These are phyloP conservation scores for Eledona agricola DNA, from an alignment of 2,888 invertebrate species.

Conservation along the genomic window DNA sequence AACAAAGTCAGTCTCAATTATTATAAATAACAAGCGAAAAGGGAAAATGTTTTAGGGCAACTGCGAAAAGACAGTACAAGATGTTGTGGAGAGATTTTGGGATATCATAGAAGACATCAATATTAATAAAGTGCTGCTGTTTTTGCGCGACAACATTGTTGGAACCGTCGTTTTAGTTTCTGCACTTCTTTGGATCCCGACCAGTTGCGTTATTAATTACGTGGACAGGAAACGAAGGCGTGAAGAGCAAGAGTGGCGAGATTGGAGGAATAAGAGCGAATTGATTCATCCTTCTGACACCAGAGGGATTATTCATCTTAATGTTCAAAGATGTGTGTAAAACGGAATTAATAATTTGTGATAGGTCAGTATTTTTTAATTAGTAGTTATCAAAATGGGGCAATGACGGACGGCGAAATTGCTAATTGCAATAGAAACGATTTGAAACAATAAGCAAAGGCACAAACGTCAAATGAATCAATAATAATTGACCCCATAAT, in stretches of 20 bases:
- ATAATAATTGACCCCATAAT: too few relatives aligned
- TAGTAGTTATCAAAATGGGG: too few relatives aligned
- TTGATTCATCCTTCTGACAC: slow-evolving; percentile 79
- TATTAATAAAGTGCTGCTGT: slow-evolving; percentile 89
- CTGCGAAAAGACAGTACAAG: slow-evolving; percentile 94
- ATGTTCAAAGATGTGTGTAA: slow-evolving; percentile 62
- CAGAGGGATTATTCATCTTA: slow-evolving; percentile 73
- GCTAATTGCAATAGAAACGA: too few relatives aligned
- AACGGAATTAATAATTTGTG: too few relatives aligned
- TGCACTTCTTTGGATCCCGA: slow-evolving; percentile 94
- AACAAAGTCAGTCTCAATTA: slow-evolving; percentile 74
- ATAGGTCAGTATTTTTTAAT: too few relatives aligned
- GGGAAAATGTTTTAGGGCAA: slow-evolving; percentile 72
- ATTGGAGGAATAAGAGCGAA: slow-evolving; percentile 76
- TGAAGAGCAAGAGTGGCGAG: slow-evolving; percentile 74
- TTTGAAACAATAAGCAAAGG: too few relatives aligned
- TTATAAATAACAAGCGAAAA: too few relatives aligned
- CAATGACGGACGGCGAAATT: too few relatives aligned
- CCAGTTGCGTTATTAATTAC: slow-evolving; percentile 86
- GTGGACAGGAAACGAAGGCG: slow-evolving; percentile 80
- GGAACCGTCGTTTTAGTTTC: slow-evolving; percentile 91
- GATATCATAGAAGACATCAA: slow-evolving; percentile 97
- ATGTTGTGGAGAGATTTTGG: slow-evolving; percentile 96
- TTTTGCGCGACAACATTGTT: slow-evolving; percentile 92
- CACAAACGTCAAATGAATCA: too few relatives aligned